These are phyloP conservation scores for Eristalis tenax DNA, from an alignment of 2,888 invertebrate species.

Conservation along the genomic window DNA sequence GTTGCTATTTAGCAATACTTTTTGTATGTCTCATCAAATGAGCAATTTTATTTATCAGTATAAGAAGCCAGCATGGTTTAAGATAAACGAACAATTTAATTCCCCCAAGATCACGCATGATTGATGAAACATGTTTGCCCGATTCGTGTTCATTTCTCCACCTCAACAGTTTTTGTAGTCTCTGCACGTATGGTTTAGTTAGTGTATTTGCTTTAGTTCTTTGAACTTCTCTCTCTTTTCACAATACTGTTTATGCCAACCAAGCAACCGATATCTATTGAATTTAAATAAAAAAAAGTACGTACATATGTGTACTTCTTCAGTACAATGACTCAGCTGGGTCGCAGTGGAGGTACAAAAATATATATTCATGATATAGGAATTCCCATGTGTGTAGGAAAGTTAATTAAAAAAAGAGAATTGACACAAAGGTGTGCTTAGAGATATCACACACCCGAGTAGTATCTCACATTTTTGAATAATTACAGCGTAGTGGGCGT, in stretches of 20 bases:
- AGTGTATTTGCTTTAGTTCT: not conserved
- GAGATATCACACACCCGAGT: not conserved
- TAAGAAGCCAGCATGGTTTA: not conserved
- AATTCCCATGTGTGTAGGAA: conserved; percentile 12
- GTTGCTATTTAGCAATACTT: not conserved
- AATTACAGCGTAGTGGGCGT: conserved; percentile 17
- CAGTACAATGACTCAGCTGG: conserved; percentile 33
- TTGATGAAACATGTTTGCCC: conserved; percentile 14
- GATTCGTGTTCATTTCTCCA: conserved; percentile 14
- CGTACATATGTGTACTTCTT: not conserved
- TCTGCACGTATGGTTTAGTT: conserved; percentile 9
- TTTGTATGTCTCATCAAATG: not conserved
- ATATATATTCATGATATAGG: not conserved
- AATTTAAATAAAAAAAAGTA: not conserved
- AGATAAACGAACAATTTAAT: conserved; percentile 23
- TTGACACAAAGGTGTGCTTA: conserved; percentile 30
- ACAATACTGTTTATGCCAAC: conserved; percentile 26
- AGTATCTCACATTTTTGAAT: conserved; percentile 16
- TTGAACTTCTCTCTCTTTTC: conserved; percentile 2
- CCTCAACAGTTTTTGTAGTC: conserved; percentile 13
- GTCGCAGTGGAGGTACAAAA: conserved; percentile 11
- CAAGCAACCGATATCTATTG: conserved; percentile 7
- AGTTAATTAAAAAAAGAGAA: conserved; percentile 54
- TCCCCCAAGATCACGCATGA: conserved; percentile 37
- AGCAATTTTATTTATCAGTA: not conserved